Evolutionary conservation across 2,888 invertebrate genomes (phyloP).

Genomic region (Hartigia nigra): DNA sequence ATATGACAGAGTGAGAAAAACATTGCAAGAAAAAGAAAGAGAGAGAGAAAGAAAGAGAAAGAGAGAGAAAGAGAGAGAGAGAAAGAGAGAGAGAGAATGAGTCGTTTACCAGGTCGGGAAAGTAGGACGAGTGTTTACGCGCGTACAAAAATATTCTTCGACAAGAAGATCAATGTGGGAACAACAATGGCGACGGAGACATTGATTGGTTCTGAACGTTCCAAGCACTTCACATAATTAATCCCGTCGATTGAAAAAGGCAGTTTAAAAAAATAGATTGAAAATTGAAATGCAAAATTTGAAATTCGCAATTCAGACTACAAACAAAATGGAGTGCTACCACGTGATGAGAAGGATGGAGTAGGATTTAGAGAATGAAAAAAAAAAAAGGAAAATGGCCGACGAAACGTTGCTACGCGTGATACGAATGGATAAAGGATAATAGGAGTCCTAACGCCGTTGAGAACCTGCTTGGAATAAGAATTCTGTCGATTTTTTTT

Average conservation of each 20-base stretch:
- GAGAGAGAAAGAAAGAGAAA: background rate
- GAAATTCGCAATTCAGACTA: background rate
- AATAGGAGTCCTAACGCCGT: background rate
- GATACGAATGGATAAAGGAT: slow-evolving; percentile 1
- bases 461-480: background rate
- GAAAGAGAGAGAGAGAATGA: background rate
- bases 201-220: background rate
- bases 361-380: background rate
- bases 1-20: background rate
- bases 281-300: background rate
- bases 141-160: background rate
- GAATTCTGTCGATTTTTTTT: background rate
- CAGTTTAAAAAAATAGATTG: background rate
- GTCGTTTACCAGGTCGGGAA: background rate
- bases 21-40: background rate
- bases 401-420: background rate
- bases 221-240: background rate
- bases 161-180: background rate
- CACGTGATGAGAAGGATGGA: background rate
- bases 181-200: background rate
- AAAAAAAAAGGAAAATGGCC: background rate
- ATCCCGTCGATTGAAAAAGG: background rate
- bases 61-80: background rate
- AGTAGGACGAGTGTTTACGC: background rate
- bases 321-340: background rate